Percentiles rank a stretch among this genome's conserved stretches.
These are phyloP conservation scores for Zeugodacus cucurbitae DNA, from an alignment of 1,140 invertebrate species.

Conservation along the genomic window DNA sequence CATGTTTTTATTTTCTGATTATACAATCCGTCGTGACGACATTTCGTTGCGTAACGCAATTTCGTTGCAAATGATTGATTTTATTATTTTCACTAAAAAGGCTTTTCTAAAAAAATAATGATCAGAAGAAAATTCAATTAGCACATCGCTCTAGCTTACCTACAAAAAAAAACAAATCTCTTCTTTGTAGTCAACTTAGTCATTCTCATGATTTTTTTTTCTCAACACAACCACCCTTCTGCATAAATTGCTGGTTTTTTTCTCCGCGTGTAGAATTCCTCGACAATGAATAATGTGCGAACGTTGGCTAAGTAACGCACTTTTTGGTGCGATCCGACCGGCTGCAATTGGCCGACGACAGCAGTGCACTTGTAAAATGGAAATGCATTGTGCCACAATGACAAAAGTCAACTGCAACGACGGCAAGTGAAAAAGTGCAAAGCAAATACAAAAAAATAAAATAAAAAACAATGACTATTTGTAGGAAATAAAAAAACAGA, in stretches of 20 bases:
- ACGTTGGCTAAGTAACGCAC: constrained; percentile 12
- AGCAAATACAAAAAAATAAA: background rate
- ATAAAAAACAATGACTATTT: background rate
- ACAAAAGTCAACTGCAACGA: background rate
- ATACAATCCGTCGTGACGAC: too few relatives aligned
- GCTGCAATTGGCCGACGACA: background rate
- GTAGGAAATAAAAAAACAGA: background rate
- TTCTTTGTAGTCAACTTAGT: too few relatives aligned
- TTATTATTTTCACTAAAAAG: too few relatives aligned
- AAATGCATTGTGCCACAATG: constrained; percentile 17
- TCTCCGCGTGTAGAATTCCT: background rate
- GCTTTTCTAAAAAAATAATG: too few relatives aligned
- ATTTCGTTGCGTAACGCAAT: too few relatives aligned
- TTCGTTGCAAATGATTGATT: too few relatives aligned
- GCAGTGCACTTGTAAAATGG: constrained; percentile 24
- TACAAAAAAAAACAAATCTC: too few relatives aligned
- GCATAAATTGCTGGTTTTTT: background rate
- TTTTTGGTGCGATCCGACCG: background rate
- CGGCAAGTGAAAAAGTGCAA: background rate
- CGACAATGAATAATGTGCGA: constrained; percentile 25
- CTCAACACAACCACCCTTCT: too few relatives aligned
- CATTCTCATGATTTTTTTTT: too few relatives aligned
- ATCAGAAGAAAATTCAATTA: too few relatives aligned
- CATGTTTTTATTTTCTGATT: too few relatives aligned
- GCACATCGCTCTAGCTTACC: too few relatives aligned